Evolutionary conservation across 23 tunicate species (phyloP).

Genomic region (Aplidium turbinatum): DNA sequence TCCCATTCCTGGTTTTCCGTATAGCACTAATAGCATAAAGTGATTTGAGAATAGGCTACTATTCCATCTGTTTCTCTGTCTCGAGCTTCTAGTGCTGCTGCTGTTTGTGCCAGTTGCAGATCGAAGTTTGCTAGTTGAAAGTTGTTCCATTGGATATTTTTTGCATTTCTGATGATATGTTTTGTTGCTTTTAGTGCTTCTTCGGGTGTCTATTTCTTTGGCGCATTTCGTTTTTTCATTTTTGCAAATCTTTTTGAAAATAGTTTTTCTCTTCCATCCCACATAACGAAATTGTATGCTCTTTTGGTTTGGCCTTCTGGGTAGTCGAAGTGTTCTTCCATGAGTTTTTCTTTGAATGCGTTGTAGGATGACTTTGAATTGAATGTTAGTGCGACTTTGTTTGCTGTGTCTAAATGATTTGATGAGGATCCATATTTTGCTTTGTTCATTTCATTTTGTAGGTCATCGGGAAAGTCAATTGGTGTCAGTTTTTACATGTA

Average conservation of each 20-base stretch:
- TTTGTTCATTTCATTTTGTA: too few species aligned
- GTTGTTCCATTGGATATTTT: neutral
- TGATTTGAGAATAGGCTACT: too few species aligned
- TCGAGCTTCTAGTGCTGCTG: conserved; percentile 3
- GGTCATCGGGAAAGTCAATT: too few species aligned
- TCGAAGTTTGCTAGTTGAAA: neutral
- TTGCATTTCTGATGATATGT: neutral
- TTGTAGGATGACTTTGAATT: too few species aligned
- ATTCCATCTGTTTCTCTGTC: neutral
- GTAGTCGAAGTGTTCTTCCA: neutral
- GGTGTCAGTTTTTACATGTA: too few species aligned
- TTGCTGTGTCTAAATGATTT: too few species aligned
- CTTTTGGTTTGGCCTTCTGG: neutral
- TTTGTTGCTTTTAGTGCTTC: neutral
- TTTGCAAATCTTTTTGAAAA: neutral
- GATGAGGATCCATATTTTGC: too few species aligned
- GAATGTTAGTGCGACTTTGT: too few species aligned
- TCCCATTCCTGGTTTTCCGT: too few species aligned
- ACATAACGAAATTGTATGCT: neutral
- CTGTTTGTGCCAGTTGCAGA: neutral
- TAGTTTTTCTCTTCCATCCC: neutral
- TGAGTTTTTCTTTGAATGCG: too few species aligned
- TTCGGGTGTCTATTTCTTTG: neutral
- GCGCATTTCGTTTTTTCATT: neutral
- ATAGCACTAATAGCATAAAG: too few species aligned